Base-by-base conservation (phyloP, 2,113 vertebrate genomes). In the Solea solea region DNA sequence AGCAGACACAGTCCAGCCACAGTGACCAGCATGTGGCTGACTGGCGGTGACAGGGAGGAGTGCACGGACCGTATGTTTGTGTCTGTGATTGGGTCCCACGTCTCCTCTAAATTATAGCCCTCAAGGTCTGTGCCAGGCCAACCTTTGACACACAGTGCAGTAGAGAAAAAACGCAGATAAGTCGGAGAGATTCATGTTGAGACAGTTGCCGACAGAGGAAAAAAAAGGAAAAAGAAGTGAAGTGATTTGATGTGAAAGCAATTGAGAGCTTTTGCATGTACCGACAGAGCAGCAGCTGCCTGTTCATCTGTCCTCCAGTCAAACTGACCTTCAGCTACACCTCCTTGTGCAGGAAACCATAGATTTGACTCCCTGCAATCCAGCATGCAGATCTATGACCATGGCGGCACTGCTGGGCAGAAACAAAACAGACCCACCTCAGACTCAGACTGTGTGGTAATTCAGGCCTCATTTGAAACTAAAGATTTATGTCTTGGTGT, bases 31-130 rank as follows among this genome's bases (percentile, higher is more conserved):
- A 9, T 89, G 88, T 85, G 88, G 86, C 76, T 75, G 72, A 44
- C 66, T 69, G 66, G 82, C 3, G 75, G 84, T 89, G 85, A 69
- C 74, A 57, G 76, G 84, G 82, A 48, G 78, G 84, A 65, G 60
- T 68, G 57, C 39, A 21, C 65, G 44, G 69, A 76, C 66, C 50
- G 56, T 79, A 66, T 87, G 83, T 89, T 83, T 89, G 85, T 82
- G 85, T 90, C 84, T 89, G 77, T 76, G 84, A 89, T 82, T 82
- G 77, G 78, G 58, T 86, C 64, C 74, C 79, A 72, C 44, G 78
- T 82, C 82, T 78, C 66, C 46, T 64, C 78, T 66, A 86, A 90
- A 90, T 90, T 87, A 89, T 49, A 88, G 82, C 80, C 78, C 50
- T 80, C 25, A 7, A 56, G 55, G 57, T 70, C 64, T 54, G 66